Conservation (phyloP, 2,113 vertebrate genomes). For the Scopus umbretta region DNA sequence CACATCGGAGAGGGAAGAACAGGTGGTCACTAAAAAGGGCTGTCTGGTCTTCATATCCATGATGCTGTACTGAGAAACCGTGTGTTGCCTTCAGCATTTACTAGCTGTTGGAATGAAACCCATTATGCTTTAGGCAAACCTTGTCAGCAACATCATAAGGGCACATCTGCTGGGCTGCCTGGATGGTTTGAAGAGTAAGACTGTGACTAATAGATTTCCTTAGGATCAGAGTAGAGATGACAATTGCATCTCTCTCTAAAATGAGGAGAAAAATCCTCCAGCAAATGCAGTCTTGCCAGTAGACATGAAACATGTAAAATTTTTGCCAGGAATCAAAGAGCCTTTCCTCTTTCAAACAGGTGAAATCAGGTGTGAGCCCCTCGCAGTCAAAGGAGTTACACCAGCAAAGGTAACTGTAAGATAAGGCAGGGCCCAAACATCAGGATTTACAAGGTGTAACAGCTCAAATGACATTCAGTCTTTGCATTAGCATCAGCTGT, state of each 20-base stretch:
- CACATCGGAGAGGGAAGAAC: background rate
- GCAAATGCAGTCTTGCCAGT: background rate
- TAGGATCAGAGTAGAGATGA: background rate
- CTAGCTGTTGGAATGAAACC: background rate
- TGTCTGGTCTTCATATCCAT: background rate
- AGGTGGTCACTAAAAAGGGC: background rate
- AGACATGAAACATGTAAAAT: background rate
- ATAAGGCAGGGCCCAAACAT: background rate
- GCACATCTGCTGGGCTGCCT: background rate
- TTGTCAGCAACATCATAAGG: background rate
- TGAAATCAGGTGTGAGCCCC: background rate
- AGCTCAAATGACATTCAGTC: background rate
- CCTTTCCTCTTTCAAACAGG: background rate
- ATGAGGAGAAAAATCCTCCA: background rate
- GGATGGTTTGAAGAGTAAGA: background rate
- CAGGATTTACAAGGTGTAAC: background rate
- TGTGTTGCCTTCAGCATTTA: background rate
- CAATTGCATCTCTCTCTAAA: background rate
- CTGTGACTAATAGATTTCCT: conserved; percentile 26
- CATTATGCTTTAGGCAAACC: background rate
- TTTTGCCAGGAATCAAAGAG: background rate
- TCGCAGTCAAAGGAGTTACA: background rate
- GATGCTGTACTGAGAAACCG: background rate
- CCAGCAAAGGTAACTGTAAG: background rate
- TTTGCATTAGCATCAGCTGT: background rate